These are phyloP conservation scores for Pocillopora grandis DNA, from an alignment of 92 coral and sea anemone genomes.

Conservation along the genomic window DNA sequence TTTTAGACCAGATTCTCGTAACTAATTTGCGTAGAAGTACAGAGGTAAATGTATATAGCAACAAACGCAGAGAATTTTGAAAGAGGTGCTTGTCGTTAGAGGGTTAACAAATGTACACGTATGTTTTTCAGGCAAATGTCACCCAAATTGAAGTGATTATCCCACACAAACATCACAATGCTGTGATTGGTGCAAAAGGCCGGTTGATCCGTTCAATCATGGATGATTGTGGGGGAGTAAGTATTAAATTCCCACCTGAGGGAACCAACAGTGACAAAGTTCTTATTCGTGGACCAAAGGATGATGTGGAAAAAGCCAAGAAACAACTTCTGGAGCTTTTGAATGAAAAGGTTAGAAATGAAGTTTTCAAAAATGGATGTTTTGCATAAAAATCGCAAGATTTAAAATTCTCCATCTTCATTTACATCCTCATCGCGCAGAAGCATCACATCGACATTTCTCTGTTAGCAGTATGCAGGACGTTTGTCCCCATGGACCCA, in stretches of 20 bases:
- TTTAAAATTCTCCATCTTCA: no score
- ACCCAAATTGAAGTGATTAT: conserved; percentile 72
- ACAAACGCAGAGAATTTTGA: no score
- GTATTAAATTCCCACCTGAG: conserved; percentile 96
- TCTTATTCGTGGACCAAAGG: conserved; percentile 94
- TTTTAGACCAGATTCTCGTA: no score
- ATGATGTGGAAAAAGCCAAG: conserved; percentile 98
- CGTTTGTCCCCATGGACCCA: no score
- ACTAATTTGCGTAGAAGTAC: no score
- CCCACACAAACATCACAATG: conserved; percentile 91
- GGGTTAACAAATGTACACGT: no score
- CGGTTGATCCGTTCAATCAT: conserved; percentile 96
- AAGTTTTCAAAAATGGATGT: background rate
- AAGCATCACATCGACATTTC: no score
- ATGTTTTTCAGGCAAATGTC: conserved; percentile 78
- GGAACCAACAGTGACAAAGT: conserved; percentile 95
- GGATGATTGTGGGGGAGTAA: conserved; percentile 99
- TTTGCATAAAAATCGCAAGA: background rate
- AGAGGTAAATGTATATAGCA: no score
- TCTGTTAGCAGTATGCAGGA: no score
- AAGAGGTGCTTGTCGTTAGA: no score
- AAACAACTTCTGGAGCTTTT: conserved; percentile 81
- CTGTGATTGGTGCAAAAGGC: conserved; percentile 96
- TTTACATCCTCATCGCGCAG: no score
- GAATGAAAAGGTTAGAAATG: conserved; percentile 81